Base-by-base conservation (phyloP, 2,888 invertebrate species). In the Trachelus troglodyta region DNA sequence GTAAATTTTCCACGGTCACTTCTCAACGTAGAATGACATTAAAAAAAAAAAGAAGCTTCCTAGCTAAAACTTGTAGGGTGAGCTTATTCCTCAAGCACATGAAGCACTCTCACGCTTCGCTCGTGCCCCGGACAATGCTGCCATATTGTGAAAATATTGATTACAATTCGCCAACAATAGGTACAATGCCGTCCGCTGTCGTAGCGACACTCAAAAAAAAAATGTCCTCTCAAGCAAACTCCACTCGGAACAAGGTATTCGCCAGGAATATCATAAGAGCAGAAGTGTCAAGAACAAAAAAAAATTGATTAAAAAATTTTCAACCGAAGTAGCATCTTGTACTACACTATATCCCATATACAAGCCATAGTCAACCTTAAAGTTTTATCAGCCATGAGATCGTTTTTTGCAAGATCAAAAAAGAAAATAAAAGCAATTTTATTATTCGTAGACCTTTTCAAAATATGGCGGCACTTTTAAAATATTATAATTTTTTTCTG, bases 131-230 rank as follows among this genome's bases (percentile, higher is more conserved):
- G 87, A 90, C 91, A 91, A 91, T 91, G 87, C 87, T 85, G 85
- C 83, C 87, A 89, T 91, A 91, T 91, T 91, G 91, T 91, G 91
- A 91, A 91, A 91, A 91, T 91, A 91, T 91, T 91, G 91, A 91
- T 91, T 91, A 87, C 86, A 87, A 90, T 90, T 90, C 90, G 84
- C 86, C 89, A 89, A 90, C 90, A 91, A 91, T 90, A 87, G 86
- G 89, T 89, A 91, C 91, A 91, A 91, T 90, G 89, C 83, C 69
- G 85, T 84, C 71, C 33, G 71, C 87, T 87, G 85, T 85, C 86
- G 86, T 84, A 77, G 88, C 86, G 85, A 81, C 85, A 85, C 87
- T 90, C 79, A 81, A 84, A 77, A 74, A 85, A 87, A 87, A 86
- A 88, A 83, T 85, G 84, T 56, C 86, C 85, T 79, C 85, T 84